Percentiles rank a stretch among this genome's conserved stretches.
These are phyloP conservation scores for Laticauda laticaudata DNA, from an alignment of 2,113 vertebrate species.

Conservation along the genomic window DNA sequence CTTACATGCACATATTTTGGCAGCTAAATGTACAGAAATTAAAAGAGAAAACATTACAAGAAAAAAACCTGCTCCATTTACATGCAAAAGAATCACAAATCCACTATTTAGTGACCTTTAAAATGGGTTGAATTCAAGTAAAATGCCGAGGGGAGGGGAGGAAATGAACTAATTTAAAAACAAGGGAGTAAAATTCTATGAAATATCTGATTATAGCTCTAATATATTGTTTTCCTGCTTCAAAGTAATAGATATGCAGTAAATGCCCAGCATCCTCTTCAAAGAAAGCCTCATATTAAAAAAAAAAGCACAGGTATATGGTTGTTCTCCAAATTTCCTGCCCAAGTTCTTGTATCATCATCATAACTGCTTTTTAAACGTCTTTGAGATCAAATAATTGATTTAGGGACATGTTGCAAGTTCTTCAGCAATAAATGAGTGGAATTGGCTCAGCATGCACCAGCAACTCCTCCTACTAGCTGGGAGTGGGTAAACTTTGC, in stretches of 20 bases:
- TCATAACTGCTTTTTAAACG: background rate
- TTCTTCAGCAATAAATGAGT: background rate
- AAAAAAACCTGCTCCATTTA: slow-evolving; percentile 22
- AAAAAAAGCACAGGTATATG: background rate
- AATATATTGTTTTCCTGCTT: slow-evolving; percentile 47
- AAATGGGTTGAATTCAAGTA: slow-evolving; percentile 36
- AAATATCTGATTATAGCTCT: slow-evolving; percentile 49
- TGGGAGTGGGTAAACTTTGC: background rate
- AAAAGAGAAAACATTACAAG: slow-evolving; percentile 27
- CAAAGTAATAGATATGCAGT: slow-evolving; percentile 57
- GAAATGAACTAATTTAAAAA: background rate
- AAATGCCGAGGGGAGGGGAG: no score
- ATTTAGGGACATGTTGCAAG: background rate
- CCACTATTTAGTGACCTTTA: slow-evolving; percentile 33
- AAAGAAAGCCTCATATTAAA: background rate
- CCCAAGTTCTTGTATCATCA: background rate
- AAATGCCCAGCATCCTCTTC: slow-evolving; percentile 49
- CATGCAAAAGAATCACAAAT: slow-evolving; percentile 44
- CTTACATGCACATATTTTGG: slow-evolving; percentile 25
- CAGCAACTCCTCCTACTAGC: background rate
- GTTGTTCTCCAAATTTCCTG: background rate
- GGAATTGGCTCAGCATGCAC: background rate
- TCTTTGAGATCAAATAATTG: background rate
- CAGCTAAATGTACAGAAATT: slow-evolving; percentile 30
- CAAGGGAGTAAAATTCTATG: slow-evolving; percentile 8